A percentile compares a stretch with the other conserved stretches of the same genome.
phyloP scores from a whole-genome alignment of 2,888 invertebrate genomes.

The Oscheius myriophilus region DNA sequence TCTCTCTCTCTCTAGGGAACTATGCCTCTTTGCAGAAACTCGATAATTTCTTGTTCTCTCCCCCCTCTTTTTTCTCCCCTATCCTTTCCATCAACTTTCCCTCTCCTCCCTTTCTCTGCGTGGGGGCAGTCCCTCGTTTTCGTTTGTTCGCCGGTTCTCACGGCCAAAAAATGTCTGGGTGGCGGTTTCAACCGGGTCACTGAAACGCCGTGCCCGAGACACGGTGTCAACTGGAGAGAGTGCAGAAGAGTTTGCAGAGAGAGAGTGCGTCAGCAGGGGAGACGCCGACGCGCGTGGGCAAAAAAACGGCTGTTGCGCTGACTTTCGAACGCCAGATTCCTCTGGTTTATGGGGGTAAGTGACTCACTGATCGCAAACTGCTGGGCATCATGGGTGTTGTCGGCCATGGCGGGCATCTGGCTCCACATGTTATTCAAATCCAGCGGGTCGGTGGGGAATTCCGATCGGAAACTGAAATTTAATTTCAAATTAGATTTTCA shows the following conservation, averaged over 20 bases:
- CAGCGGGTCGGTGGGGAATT: slow-evolving; percentile 46
- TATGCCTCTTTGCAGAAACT: not conserved
- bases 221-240: not conserved
- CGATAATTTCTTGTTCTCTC: slow-evolving; percentile 3
- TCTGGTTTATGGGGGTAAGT: not conserved
- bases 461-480: slow-evolving; percentile 35
- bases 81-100: not conserved
- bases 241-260: not conserved
- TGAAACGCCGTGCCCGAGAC: not conserved
- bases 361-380: slow-evolving; percentile 47
- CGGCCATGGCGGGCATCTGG: slow-evolving; percentile 36
- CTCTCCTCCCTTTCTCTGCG: not conserved
- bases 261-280: no score
- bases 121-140: not conserved
- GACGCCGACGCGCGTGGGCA: not conserved
- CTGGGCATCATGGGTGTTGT: slow-evolving; percentile 23
- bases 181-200: no score
- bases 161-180: not conserved
- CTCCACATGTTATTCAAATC: slow-evolving; percentile 37
- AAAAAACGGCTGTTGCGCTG: not conserved
- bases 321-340: no score
- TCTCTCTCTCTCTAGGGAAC: slow-evolving; percentile 1
- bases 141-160: not conserved
- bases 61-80: slow-evolving; percentile 3
- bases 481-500: not conserved